A percentile compares a stretch with the other conserved stretches of the same genome.
Evolutionary conservation across 2,113 vertebrate genomes (phyloP).

Genomic region (Phaethon lepturus): DNA sequence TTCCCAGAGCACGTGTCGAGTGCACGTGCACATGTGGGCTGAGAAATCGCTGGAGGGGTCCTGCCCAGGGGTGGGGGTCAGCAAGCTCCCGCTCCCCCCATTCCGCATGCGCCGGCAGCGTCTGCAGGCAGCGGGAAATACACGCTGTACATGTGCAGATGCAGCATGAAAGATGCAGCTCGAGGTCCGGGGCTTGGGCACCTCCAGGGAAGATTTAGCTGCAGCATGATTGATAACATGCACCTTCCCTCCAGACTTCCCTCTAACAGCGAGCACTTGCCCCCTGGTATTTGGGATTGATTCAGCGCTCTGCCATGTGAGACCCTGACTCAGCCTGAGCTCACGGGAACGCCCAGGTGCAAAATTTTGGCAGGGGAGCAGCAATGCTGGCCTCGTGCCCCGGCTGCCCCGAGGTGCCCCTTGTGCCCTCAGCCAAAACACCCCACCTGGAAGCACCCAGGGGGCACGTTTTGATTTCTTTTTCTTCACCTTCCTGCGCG

Average conservation of each 20-base stretch:
- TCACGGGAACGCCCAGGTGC: not conserved
- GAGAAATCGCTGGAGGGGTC: not conserved
- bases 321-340: not conserved
- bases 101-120: fast-evolving
- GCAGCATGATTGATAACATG: fast-evolving
- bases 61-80: not conserved
- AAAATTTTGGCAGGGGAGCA: not conserved
- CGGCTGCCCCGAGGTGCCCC: not conserved
- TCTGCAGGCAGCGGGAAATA: fast-evolving
- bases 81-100: fast-evolving
- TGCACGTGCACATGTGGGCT: fast-evolving
- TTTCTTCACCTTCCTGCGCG: fast-evolving
- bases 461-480: not conserved
- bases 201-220: not conserved
- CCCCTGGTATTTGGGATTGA: not conserved
- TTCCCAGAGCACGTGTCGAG: fast-evolving
- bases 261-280: not conserved
- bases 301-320: not conserved
- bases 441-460: not conserved
- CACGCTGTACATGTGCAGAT: fast-evolving
- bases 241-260: not conserved
- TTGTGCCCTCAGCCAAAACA: not conserved
- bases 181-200: not conserved
- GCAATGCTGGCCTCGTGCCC: fast-evolving
- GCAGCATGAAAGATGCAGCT: not conserved